Base-by-base conservation (phyloP, 2,113 vertebrate genomes). In the Collichthys lucidus region DNA sequence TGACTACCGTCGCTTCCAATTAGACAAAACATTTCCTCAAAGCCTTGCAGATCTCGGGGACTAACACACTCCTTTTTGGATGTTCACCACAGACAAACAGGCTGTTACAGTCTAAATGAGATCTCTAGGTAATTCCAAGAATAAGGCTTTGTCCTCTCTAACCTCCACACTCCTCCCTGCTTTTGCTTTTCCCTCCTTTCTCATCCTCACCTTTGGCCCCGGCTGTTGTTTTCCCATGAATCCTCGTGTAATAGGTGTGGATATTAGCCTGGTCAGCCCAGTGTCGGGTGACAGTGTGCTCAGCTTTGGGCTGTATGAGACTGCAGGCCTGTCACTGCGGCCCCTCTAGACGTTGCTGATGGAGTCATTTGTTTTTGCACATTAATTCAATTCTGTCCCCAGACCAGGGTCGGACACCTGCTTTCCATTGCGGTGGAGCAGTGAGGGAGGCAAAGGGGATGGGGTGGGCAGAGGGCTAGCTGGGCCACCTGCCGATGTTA, bases 301-400 rank as follows among this genome's bases (percentile, higher is more conserved):
- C 88, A 79, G 84, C 85, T 60, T 46, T 84, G 86, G 86, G 85
- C 78, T 61, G 77, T 50, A 63, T 11, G 49, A 89, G 88, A 80
- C 88, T 85, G 82, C 85, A 78, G 85, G 90, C 90, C 88, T 92
- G 93, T 94, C 92, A 90, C 91, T 86, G 81, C 19, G 40, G 91
- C 88, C 88, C 83, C 88, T 84, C 90, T 80, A 93, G 92, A 94
- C 88, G 15, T 74, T 90, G 91, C 86, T 89, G 93, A 95, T 95
- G 94, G 91, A 94, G 94, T 95, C 94, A 95, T 95, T 90, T 95
- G 93, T 95, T 95, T 93, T 95, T 88, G 86, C 92, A 94, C 92
- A 93, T 93, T 95, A 94, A 95, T 94, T 95, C 90, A 95, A 94
- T 95, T 94, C 87, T 93, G 92, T 94, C 92, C 87, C 91, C 90